Percentiles rank a stretch among this genome's conserved stretches.
These are phyloP conservation scores for Gymnorhina tibicen DNA, from an alignment of 2,113 vertebrate species.

Conservation along the genomic window DNA sequence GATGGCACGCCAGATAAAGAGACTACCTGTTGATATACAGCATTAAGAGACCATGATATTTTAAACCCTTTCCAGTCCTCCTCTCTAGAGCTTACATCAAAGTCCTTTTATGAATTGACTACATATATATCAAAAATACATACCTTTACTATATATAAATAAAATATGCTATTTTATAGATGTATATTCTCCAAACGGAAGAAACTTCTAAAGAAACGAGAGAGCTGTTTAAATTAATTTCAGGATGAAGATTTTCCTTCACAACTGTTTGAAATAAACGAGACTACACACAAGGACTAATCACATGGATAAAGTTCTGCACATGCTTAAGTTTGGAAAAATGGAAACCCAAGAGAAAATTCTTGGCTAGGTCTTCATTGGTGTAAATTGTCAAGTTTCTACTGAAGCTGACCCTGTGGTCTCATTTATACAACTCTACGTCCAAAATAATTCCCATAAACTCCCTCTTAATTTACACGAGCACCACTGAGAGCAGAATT, in stretches of 20 bases:
- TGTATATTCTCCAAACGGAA: background rate
- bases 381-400: constrained; percentile 41
- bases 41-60: background rate
- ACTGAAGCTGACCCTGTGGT: constrained; percentile 19
- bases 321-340: background rate
- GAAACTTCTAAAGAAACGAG: background rate
- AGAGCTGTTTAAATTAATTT: background rate
- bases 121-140: background rate
- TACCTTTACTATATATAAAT: background rate
- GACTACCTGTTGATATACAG: background rate
- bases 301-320: background rate
- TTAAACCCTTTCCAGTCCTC: background rate
- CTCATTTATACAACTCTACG: constrained; percentile 30
- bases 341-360: constrained; percentile 20
- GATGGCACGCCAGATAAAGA: background rate
- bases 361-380: constrained; percentile 27
- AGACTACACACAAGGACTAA: background rate
- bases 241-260: background rate
- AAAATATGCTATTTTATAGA: background rate
- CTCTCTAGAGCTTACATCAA: background rate
- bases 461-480: constrained; percentile 36
- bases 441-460: constrained; percentile 55
- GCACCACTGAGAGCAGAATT: background rate
- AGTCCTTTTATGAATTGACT: background rate
- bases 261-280: background rate